These are phyloP conservation scores for Drosophila watanabei DNA, from an alignment of 1,140 invertebrate genomes.

Conservation along the genomic window DNA sequence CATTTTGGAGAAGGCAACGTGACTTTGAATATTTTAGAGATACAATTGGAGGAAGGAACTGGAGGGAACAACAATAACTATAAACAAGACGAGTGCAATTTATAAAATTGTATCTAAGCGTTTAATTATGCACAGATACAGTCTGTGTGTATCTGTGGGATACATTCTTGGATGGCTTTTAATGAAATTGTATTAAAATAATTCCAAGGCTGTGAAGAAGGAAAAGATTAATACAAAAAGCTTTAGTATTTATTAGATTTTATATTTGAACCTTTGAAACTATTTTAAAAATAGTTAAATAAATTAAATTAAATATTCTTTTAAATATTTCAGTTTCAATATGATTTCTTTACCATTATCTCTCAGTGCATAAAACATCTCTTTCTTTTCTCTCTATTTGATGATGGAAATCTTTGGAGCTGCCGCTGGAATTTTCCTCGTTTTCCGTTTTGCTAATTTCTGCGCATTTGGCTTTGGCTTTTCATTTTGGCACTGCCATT, in stretches of 20 bases:
- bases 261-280: not conserved
- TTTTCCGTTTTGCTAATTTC: slow-evolving; percentile 58
- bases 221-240: not conserved
- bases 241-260: not conserved
- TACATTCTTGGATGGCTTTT: slow-evolving; percentile 20
- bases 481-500: slow-evolving; percentile 46
- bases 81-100: slow-evolving; percentile 49
- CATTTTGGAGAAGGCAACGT: slow-evolving; percentile 41
- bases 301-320: not conserved
- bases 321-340: not conserved
- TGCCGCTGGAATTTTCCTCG: slow-evolving; percentile 53
- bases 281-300: not conserved
- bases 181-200: slow-evolving; percentile 17
- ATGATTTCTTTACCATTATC: not conserved
- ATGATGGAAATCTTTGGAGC: slow-evolving; percentile 46
- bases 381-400: slow-evolving; percentile 25
- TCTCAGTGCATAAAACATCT: slow-evolving; percentile 13
- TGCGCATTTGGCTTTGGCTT: slow-evolving; percentile 49
- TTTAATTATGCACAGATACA: slow-evolving; percentile 48
- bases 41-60: slow-evolving; percentile 21
- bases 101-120: slow-evolving; percentile 55
- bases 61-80: slow-evolving; percentile 24
- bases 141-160: slow-evolving; percentile 11
- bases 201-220: slow-evolving; percentile 5
- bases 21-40: slow-evolving; percentile 63